These are phyloP conservation scores for Taeniopygia guttata DNA, from an alignment of 2,797 vertebrate species.

Conservation along the genomic window DNA sequence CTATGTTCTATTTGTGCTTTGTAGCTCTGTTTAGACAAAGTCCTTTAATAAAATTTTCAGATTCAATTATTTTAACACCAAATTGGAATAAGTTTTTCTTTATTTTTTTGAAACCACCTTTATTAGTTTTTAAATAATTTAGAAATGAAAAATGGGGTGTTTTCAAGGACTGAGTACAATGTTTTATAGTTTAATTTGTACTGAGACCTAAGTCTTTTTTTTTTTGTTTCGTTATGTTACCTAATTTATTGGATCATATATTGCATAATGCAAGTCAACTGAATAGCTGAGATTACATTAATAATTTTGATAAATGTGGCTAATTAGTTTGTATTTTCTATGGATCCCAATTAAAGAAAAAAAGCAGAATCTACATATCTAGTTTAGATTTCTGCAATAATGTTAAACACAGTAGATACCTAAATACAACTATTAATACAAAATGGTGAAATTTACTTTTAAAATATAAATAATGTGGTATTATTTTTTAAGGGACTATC, in stretches of 20 bases:
- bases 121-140: conserved; percentile 45
- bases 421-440: neutral
- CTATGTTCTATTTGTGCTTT: neutral
- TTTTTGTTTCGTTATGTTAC: conserved; percentile 50
- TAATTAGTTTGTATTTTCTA: conserved; percentile 69
- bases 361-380: neutral
- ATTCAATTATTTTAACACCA: conserved; percentile 14
- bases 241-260: conserved; percentile 70
- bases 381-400: conserved; percentile 9
- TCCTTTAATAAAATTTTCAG: conserved; percentile 32
- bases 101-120: conserved; percentile 36
- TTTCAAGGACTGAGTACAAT: conserved; percentile 1
- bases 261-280: conserved; percentile 45
- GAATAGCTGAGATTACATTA: conserved; percentile 60
- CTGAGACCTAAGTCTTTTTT: conserved; percentile 8
- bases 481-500: neutral
- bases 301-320: conserved; percentile 70
- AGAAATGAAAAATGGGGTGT: conserved; percentile 24
- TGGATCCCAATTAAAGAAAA: conserved; percentile 3
- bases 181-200: conserved; percentile 74
- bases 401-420: conserved; percentile 2
- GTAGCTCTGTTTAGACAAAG: neutral
- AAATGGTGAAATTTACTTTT: neutral
- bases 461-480: neutral
- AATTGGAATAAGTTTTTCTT: neutral